Evolutionary conservation across 2,113 vertebrate genomes (phyloP).

Genomic region (Gambusia holbrooki): DNA sequence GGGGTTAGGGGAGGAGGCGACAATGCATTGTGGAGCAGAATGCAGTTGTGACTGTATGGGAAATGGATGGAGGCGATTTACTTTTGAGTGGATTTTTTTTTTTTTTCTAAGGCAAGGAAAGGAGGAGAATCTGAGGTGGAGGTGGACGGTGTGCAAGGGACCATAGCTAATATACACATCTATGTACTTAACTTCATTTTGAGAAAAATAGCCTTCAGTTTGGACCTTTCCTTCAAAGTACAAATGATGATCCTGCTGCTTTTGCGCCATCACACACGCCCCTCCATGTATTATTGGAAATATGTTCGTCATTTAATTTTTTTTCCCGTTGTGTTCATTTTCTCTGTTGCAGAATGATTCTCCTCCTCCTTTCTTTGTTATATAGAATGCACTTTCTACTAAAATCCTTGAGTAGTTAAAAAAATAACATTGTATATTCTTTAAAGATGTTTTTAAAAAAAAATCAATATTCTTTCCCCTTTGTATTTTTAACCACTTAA

Average conservation of each 20-base stretch:
- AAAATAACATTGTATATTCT: constrained; percentile 82
- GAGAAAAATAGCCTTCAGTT: background rate
- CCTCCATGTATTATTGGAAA: constrained; percentile 43
- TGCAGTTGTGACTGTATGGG: constrained; percentile 55
- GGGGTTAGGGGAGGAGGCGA: constrained; percentile 59
- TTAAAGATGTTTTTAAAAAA: constrained; percentile 79
- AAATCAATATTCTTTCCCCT: constrained; percentile 80
- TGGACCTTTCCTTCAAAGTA: constrained; percentile 19
- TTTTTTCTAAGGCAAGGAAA: constrained; percentile 70
- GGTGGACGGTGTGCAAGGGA: constrained; percentile 42
- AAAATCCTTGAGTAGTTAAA: constrained; percentile 79
- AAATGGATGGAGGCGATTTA: constrained; percentile 38
- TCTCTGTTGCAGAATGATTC: constrained; percentile 60
- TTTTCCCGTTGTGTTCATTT: constrained; percentile 18
- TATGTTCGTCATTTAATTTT: constrained; percentile 12
- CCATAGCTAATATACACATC: constrained; percentile 43
- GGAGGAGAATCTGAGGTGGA: constrained; percentile 72
- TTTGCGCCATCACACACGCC: constrained; percentile 52
- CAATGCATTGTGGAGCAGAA: constrained; percentile 71
- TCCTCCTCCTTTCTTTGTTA: constrained; percentile 80
- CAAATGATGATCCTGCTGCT: constrained; percentile 35
- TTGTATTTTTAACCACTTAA: constrained; percentile 88
- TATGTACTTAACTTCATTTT: background rate
- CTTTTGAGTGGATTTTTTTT: constrained; percentile 63
- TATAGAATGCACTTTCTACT: constrained; percentile 90